A percentile compares a stretch with the other conserved stretches of the same genome.
phyloP scores from a whole-genome alignment of 2,888 invertebrate genomes.

The Agrotis clavis region DNA sequence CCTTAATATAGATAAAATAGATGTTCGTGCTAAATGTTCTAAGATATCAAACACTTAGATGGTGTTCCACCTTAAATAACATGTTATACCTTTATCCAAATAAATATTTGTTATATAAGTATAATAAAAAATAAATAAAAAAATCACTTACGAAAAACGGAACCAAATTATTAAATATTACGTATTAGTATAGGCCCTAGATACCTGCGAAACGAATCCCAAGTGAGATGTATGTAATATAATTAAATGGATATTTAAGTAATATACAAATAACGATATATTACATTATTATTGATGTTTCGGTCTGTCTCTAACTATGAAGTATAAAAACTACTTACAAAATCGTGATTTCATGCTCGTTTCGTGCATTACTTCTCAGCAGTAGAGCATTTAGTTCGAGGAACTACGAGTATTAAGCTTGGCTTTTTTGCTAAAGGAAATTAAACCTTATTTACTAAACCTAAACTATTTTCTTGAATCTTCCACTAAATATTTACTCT shows the following conservation, averaged over 20 bases:
- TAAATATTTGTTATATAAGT: constrained; percentile 54
- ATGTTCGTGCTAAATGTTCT: constrained; percentile 57
- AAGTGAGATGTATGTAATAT: constrained; percentile 82
- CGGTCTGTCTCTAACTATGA: constrained; percentile 66
- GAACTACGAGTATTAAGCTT: constrained; percentile 6
- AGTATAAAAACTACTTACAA: constrained; percentile 63
- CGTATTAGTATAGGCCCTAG: constrained; percentile 72
- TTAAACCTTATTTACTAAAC: constrained; percentile 20
- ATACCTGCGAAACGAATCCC: constrained; percentile 77
- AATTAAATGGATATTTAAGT: constrained; percentile 77
- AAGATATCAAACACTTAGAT: constrained; percentile 50
- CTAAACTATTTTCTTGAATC: constrained; percentile 30
- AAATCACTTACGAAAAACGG: constrained; percentile 69
- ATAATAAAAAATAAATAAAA: constrained; percentile 54
- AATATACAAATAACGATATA: constrained; percentile 70
- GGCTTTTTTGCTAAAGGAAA: constrained; percentile 34
- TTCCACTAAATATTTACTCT: constrained; percentile 41
- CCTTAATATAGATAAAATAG: constrained; percentile 47
- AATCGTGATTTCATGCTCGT: constrained; percentile 33
- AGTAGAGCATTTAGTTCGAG: constrained; percentile 8
- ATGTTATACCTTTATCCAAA: constrained; percentile 48
- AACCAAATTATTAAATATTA: constrained; percentile 72
- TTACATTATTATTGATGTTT: constrained; percentile 55
- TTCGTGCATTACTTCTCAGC: constrained; percentile 31
- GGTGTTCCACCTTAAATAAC: constrained; percentile 42